Evolutionary conservation across 2,113 vertebrate genomes (phyloP), one percentile per base, ranked within the genome.

Genomic region (Mirza zaza): DNA sequence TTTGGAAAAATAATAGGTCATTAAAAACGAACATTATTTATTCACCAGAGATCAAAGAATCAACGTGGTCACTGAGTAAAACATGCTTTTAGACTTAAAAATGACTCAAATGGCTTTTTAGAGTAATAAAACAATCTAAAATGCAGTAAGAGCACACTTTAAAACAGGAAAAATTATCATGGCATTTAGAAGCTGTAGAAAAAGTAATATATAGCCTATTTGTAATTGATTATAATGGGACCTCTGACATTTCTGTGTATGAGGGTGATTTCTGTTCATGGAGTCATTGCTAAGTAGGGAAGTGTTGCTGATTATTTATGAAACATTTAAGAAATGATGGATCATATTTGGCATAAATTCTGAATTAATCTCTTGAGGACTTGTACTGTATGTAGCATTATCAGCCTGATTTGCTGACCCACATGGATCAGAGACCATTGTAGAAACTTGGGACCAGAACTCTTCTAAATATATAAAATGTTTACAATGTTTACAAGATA

Each of bases 21-120:
- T 96, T 94, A 48, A 97, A 98, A 96, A 94, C 42, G 67, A 9
- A 4, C 39, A 68, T 96, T 85, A 84, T 92, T 97, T 98, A 95
- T 45, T 96, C 17, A 92, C 23, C 21, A 95, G 57, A 91, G 94
- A 97, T 97, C 61, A 57, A 96, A 97, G 89, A 80, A 27, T 97
- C 61, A 85, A 73, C 94, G 29, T 84, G 9, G 50, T 95, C 20
- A 94, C 61, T 97, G 50, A 96, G 48, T 95, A 94, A 76, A 94
- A 95, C 90, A 92, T 48, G 71, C 23, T 97, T 93, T 98, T 86
- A 96, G 57, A 13, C 20, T 79, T 76, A 57, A 82, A 97, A 97
- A 88, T 96, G 92, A 92, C 45, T 96, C 18, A 97, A 97, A 93
- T 89, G 17, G 0, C 11, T 96, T 95, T 97, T 97, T 87, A 92